These are phyloP conservation scores for Orthosia incerta DNA, from an alignment of 2,888 invertebrate genomes.

Conservation along the genomic window DNA sequence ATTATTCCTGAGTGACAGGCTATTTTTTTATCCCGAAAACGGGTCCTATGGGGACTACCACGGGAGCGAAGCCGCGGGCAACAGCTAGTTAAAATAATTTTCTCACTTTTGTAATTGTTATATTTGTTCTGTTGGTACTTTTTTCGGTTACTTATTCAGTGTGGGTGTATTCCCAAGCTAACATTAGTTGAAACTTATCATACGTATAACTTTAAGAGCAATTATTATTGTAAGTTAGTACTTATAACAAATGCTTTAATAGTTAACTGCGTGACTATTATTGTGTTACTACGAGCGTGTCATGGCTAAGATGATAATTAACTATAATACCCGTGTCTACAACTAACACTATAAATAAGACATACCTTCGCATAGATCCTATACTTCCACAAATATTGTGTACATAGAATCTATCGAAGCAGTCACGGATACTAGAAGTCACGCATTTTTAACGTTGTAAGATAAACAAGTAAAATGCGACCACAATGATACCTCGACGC, in stretches of 20 bases:
- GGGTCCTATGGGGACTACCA: too few species aligned
- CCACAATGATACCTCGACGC: too few species aligned
- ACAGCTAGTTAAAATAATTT: too few species aligned
- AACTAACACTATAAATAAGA: neutral
- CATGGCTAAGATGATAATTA: constrained; percentile 48
- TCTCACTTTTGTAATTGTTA: neutral
- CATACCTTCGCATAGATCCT: neutral
- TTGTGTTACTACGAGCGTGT: constrained; percentile 31
- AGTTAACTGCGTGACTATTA: constrained; percentile 18
- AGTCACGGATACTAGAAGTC: neutral
- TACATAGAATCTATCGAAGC: neutral
- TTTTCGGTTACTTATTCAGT: neutral
- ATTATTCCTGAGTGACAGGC: too few species aligned
- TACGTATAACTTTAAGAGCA: constrained; percentile 7
- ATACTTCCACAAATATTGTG: neutral
- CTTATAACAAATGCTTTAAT: constrained; percentile 11
- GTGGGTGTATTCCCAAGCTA: neutral
- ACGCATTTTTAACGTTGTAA: too few species aligned
- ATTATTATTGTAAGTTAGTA: constrained; percentile 12
- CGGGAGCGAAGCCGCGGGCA: too few species aligned
- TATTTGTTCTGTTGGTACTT: neutral
- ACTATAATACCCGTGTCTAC: constrained; percentile 11
- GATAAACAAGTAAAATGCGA: too few species aligned
- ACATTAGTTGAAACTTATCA: neutral
- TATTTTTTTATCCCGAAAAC: too few species aligned